Evolutionary conservation across 2,113 vertebrate species (phyloP).

Genomic region (Aramus guarauna): DNA sequence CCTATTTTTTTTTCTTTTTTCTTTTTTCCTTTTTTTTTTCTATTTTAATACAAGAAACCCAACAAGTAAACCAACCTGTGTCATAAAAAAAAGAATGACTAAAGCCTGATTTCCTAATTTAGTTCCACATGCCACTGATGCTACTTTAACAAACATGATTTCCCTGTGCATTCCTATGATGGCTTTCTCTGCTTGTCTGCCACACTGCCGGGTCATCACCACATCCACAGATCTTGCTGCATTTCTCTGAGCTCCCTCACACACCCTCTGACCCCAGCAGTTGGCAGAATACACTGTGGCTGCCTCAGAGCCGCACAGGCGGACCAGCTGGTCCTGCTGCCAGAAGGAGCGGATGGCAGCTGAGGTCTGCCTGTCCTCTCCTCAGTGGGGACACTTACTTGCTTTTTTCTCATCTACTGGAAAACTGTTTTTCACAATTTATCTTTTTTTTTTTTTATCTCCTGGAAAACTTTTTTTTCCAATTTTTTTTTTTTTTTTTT

Average conservation of each 20-base stretch:
- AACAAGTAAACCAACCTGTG: not conserved
- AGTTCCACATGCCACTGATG: not conserved
- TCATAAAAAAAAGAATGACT: not conserved
- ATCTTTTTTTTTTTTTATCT: not conserved
- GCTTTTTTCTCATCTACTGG: not conserved
- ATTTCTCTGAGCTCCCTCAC: not conserved
- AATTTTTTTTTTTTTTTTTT: not conserved
- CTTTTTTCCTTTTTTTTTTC: not conserved
- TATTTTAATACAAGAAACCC: not conserved
- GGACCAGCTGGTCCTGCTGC: not conserved
- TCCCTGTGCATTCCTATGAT: not conserved
- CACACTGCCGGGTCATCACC: not conserved
- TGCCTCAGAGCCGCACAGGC: not conserved
- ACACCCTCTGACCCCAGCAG: not conserved
- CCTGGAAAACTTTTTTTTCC: not conserved
- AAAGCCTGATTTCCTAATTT: not conserved
- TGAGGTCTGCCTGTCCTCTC: not conserved
- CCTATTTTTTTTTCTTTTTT: not conserved
- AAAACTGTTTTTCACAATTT: not conserved
- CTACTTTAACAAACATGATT: not conserved
- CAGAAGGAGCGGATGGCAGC: not conserved
- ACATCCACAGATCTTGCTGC: not conserved
- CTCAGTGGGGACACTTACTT: not conserved
- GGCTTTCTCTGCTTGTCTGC: not conserved
- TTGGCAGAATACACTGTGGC: not conserved